A percentile compares a stretch with the other conserved stretches of the same genome.
phyloP scores from a whole-genome alignment of 2,113 vertebrate species.

The Arvicanthis niloticus region DNA sequence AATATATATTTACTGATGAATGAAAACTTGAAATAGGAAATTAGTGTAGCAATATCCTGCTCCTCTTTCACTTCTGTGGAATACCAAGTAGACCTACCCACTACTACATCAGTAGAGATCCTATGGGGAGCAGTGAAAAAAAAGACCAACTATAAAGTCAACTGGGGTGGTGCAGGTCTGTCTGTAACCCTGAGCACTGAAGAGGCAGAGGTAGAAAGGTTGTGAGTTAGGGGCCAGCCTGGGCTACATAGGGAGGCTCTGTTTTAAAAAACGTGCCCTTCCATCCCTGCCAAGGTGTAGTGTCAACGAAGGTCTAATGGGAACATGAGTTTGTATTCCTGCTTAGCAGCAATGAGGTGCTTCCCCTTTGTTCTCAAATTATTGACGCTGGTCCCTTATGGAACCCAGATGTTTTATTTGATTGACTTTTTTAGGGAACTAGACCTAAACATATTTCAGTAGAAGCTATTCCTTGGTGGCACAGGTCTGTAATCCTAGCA shows the following conservation, averaged over 20 bases:
- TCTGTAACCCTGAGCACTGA: neutral
- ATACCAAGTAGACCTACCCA: neutral
- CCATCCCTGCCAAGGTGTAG: neutral
- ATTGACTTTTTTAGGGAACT: neutral
- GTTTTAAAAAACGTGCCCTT: neutral
- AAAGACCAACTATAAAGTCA: neutral
- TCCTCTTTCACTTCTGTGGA: neutral
- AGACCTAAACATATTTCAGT: neutral
- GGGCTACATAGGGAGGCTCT: neutral
- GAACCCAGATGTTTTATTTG: constrained; percentile 25
- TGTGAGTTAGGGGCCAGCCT: neutral
- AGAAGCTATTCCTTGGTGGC: neutral
- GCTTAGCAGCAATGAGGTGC: neutral
- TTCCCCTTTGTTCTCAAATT: neutral
- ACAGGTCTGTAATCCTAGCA: neutral
- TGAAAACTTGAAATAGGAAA: neutral
- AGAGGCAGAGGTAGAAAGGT: neutral
- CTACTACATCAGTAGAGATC: neutral
- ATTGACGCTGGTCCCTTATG: neutral
- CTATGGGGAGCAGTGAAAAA: constrained; percentile 25
- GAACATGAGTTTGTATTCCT: constrained; percentile 35
- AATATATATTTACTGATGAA: constrained; percentile 35
- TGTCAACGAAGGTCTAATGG: neutral
- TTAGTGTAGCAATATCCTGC: neutral
- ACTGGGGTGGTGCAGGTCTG: neutral